phyloP scores from a whole-genome alignment of 2,113 vertebrate genomes.

The Bettongia penicillata region DNA sequence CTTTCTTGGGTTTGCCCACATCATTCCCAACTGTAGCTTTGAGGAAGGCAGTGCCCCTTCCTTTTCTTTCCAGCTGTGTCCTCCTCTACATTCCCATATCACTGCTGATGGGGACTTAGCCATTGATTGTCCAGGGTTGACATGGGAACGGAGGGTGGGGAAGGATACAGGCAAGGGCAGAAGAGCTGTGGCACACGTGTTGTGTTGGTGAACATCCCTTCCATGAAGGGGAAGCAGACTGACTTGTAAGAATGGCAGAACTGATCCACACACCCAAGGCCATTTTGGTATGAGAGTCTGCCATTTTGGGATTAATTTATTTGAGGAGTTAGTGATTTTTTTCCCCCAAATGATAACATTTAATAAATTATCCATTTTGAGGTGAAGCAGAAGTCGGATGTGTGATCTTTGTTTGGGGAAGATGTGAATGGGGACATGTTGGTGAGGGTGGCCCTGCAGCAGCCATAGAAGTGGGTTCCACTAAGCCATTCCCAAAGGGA shows the following conservation, averaged over 20 bases:
- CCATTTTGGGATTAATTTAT: slow-evolving; percentile 86
- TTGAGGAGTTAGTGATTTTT: slow-evolving; percentile 84
- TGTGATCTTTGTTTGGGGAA: not conserved
- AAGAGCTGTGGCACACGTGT: slow-evolving; percentile 46
- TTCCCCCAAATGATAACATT: slow-evolving; percentile 79
- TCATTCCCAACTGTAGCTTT: slow-evolving; percentile 5
- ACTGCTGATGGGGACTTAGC: slow-evolving; percentile 50
- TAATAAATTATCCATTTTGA: slow-evolving; percentile 87
- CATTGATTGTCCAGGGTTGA: not conserved
- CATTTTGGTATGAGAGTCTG: slow-evolving; percentile 80
- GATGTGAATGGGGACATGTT: not conserved
- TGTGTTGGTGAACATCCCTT: slow-evolving; percentile 81
- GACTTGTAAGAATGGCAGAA: slow-evolving; percentile 72
- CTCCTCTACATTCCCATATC: slow-evolving; percentile 52
- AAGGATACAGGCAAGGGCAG: not conserved
- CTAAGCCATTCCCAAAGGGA: not conserved
- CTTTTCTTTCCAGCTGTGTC: slow-evolving; percentile 57
- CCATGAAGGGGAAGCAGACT: slow-evolving; percentile 86
- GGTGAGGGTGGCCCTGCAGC: not conserved
- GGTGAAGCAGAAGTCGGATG: slow-evolving; percentile 72
- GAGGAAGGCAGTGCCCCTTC: slow-evolving; percentile 42
- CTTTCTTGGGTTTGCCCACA: not conserved
- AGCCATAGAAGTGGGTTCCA: not conserved
- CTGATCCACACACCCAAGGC: slow-evolving; percentile 70
- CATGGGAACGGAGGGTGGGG: not conserved